Evolutionary conservation across 1,140 invertebrate genomes (phyloP), one percentile per base, ranked within the genome.

Genomic region (Dinoponera quadriceps): DNA sequence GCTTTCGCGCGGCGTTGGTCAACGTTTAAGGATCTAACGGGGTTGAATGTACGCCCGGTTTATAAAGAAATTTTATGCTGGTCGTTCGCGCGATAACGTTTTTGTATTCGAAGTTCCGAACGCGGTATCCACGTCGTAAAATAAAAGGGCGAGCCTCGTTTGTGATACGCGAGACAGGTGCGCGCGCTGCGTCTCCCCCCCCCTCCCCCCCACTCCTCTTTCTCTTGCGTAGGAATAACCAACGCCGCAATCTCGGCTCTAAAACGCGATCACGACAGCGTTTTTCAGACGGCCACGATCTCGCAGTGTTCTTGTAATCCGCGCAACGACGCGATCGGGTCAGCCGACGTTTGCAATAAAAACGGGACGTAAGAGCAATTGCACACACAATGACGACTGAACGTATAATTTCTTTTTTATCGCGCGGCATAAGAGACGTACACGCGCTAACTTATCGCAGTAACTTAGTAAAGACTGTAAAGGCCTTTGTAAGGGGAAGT

Each of bases 31-130:
- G 33, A 29, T 51, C 44, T 78, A 80, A 48, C n/a, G 2, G 16
- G 3, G 27, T 68, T 7, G 27, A 78, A 48, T 48, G 44, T 62
- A 13, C 20, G 20, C 33, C 38, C 38, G 60, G 54, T 83, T 59
- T 62, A 82, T 86, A 89, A 88, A 87, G 38, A 77, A 74, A 48
- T 83, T 89, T 84, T 85, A 84, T 78, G 49, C 9, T 18, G 7
- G 13, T 33, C 60, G 38, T 20, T 0, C 20, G 44, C 27, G 49
- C 18, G 71, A 82, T 66, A 82, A 86, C 48, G 75, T 62, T 68
- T 7, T 65, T 25, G 62, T 29, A 49, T 84, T 57, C 66, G 44
- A 29, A 71, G 27, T 86, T 86, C n/a, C 55, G 38, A 82, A 72
- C 63, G 62, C 49, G 51, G 13, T 29, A 78, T 88, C 55, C 57